Percentiles rank a stretch among this genome's conserved stretches.
phyloP scores from a whole-genome alignment of 2,888 invertebrate genomes.

The Flexamia atlantica region DNA sequence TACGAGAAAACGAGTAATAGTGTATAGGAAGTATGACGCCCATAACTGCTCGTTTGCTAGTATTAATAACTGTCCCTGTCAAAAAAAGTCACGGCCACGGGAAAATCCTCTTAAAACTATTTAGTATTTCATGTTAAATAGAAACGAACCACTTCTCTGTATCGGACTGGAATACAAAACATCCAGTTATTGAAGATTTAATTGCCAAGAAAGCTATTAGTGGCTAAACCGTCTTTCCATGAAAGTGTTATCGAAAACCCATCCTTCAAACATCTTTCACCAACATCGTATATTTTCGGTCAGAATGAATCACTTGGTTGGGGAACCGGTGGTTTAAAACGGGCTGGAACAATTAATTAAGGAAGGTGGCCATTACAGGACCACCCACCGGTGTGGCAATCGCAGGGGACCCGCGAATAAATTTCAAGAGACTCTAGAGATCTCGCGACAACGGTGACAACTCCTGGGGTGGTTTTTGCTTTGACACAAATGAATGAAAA shows the following conservation, averaged over 20 bases:
- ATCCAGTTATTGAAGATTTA: too few relatives aligned
- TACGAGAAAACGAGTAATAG: too few relatives aligned
- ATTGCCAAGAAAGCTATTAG: too few relatives aligned
- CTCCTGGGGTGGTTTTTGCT: background rate
- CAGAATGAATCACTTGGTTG: constrained; percentile 18
- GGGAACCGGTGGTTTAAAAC: constrained; percentile 25
- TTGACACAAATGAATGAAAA: too few relatives aligned
- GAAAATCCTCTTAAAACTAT: too few relatives aligned
- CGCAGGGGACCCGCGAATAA: background rate
- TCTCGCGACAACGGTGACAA: background rate
- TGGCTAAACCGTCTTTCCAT: background rate
- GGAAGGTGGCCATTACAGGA: constrained; percentile 21
- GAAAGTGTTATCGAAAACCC: background rate
- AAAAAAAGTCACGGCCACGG: too few relatives aligned
- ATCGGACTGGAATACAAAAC: too few relatives aligned
- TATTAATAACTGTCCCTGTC: too few relatives aligned
- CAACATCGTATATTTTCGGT: background rate
- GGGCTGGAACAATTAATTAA: constrained; percentile 34
- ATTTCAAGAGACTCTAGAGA: background rate
- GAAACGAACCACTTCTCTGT: too few relatives aligned
- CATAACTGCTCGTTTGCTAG: too few relatives aligned
- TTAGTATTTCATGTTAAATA: too few relatives aligned
- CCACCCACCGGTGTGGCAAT: constrained; percentile 15
- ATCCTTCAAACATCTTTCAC: background rate
- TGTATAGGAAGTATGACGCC: too few relatives aligned